Base-by-base conservation (phyloP, 64 coral and sea anemone species). In the Montipora cactus region DNA sequence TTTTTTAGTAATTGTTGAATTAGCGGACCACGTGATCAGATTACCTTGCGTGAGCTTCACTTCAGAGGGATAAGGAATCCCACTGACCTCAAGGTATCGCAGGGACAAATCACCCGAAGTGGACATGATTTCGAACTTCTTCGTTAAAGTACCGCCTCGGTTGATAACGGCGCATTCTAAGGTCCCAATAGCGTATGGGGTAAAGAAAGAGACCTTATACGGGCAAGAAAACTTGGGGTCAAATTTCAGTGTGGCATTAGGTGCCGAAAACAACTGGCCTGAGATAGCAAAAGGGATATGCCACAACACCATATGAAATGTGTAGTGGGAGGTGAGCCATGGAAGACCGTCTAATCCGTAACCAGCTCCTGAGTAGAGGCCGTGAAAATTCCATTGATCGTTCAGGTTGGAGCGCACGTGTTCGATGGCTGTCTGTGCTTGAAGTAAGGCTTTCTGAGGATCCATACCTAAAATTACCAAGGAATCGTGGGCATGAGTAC, bases 261-360 rank as follows among this genome's bases (percentile, higher is more conserved):
- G 82, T 45, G 93, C 93, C 16, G 93, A 95, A 22, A 89, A 95
- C 79, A 4, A 75, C 80, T 95, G 93, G 77, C 93, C 93, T 73
- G 93, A 95, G 64, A 95, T 49, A 10, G 93, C 79, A 84, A 95
- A 95, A 44, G 93, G 93, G 51, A 95, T 95, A 61, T 95, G 93
- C 93, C 93, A 95, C 48, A 95, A 70, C 8, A 95, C 93, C 59
- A 95, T 67, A 23, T 95, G 93, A 47, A 95, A 95, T 4, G 93
- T 51, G 44, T 95, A 95, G 73, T 95, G 93, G 13, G 93, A 95
- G 8, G 93, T 95, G 77, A 79, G 83, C 93, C 93, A 95, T 20
- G 93, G 93, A 14, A 77, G 93, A 21, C 93, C 93, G 76, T 95
- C 88, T 49, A 95, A 72, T 44, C 88, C 88, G 73, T 95, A 95